Evolutionary conservation across 2,888 invertebrate species (phyloP), one percentile per base, ranked within the genome.

Genomic region (Muscina levida): DNA sequence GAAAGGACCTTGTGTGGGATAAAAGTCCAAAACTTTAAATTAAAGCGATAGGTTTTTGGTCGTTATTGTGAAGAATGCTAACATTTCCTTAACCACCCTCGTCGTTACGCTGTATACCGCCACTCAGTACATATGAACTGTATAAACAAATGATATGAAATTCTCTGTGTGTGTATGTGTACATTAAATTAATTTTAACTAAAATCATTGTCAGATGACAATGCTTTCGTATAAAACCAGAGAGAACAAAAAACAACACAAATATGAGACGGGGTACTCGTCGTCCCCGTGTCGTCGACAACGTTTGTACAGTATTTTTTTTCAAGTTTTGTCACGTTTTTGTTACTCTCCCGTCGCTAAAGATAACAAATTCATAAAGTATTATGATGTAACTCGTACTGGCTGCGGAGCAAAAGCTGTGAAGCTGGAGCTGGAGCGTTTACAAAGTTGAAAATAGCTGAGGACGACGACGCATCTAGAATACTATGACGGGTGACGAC

Each of bases 291-390:
- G 26, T 22, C 13, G 56, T 53, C 53, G 22, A 10, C 26, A 26
- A n/a, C 56, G n/a, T 4, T 13, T 10, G 4, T 26, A 24, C 13
- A 24, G 56, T 39, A 42, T 62, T 22, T 42, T 37, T 62, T 62
- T 39, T 39, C 62, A 62, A 81, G 74, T 81, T 77, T 81, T 74
- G 81, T 81, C 81, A 81, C 81, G 81, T 81, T 73, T 70, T 48
- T 72, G n/a, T 56, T 42, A 37, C 39, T 39, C 62, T 62, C 62
- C 42, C 62, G 51, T 53, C 62, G 39, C 31, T 44, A 56, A 65
- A 57, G 17, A 67, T 26, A 56, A 44, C 39, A 37, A 53, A 62
- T 62, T 62, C 62, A 62, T 62, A 62, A 65, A 77, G 67, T 67
- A 68, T 74, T 67, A 62, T 72, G 72, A 72, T 76, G 66, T 71